These are phyloP conservation scores for Drosophila miranda DNA, from an alignment of 1,140 invertebrate genomes.

Conservation along the genomic window DNA sequence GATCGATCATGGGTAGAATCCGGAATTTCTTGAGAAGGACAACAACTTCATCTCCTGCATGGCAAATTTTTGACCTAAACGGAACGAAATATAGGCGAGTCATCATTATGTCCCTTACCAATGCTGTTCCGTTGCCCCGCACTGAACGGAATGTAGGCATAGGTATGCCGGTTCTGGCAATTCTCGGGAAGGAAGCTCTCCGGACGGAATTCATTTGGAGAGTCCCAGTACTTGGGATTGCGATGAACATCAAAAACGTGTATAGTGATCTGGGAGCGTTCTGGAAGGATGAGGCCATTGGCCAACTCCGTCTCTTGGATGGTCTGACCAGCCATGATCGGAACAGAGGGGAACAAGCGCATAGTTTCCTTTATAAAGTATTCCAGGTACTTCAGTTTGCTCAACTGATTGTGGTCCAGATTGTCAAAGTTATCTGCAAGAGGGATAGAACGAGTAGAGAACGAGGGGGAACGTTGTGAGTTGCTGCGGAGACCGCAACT, in stretches of 20 bases:
- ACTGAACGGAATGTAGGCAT: constrained; percentile 85
- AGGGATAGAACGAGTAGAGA: too few species aligned
- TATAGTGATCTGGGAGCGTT: constrained; percentile 82
- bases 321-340: constrained; percentile 85
- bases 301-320: constrained; percentile 82
- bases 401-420: constrained; percentile 83
- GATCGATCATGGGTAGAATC: constrained; percentile 77
- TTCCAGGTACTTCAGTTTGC: constrained; percentile 87
- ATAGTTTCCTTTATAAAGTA: constrained; percentile 86
- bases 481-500: too few species aligned
- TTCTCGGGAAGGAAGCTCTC: constrained; percentile 89
- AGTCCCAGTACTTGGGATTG: constrained; percentile 85
- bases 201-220: constrained; percentile 89
- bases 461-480: too few species aligned
- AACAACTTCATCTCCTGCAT: constrained; percentile 83
- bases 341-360: constrained; percentile 87
- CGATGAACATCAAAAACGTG: constrained; percentile 84
- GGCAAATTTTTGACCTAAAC: constrained; percentile 81
- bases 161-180: constrained; percentile 81
- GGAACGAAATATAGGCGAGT: background rate
- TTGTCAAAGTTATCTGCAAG: constrained; percentile 56
- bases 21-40: constrained; percentile 81
- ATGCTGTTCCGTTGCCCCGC: constrained; percentile 47
- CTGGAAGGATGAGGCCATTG: constrained; percentile 82
- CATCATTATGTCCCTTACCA: too few species aligned